Percentiles rank a stretch among this genome's conserved stretches.
phyloP scores from a whole-genome alignment of 2,113 vertebrate species.

The Aix galericulata region DNA sequence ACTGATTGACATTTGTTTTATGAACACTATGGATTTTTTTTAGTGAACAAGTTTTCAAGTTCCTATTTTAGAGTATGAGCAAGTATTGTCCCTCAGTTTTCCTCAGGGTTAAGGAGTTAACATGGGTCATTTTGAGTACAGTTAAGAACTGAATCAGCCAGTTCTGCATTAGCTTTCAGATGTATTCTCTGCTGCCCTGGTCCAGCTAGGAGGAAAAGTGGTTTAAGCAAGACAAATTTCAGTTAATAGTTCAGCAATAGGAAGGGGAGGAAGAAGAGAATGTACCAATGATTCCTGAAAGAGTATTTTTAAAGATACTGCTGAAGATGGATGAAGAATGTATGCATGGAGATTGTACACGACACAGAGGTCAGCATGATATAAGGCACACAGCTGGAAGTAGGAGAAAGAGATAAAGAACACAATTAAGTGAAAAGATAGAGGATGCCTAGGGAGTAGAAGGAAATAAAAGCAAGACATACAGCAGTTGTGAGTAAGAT shows the following conservation, averaged over 20 bases:
- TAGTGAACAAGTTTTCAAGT: not conserved
- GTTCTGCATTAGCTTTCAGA: not conserved
- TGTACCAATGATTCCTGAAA: conserved; percentile 2
- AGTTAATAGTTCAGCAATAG: conserved; percentile 25
- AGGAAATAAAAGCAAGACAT: conserved; percentile 59
- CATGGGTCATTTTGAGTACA: not conserved
- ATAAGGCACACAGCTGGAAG: conserved; percentile 22
- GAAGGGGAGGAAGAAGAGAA: not conserved
- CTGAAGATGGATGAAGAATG: not conserved
- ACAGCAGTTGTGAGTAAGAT: conserved; percentile 23
- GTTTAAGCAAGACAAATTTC: conserved; percentile 38
- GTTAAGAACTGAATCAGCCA: not conserved
- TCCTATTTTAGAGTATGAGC: not conserved
- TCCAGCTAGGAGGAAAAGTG: not conserved
- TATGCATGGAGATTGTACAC: conserved; percentile 13
- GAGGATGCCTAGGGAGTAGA: conserved; percentile 49
- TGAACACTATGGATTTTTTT: not conserved
- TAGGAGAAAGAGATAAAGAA: conserved; percentile 61
- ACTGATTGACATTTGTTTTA: not conserved
- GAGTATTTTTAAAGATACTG: conserved; percentile 19
- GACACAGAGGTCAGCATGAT: conserved; percentile 37
- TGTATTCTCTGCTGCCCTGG: not conserved
- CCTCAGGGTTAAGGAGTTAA: not conserved
- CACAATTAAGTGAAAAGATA: conserved; percentile 48
- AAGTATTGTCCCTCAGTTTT: not conserved